Conservation (phyloP, 1,140 invertebrate species). For the Pararge aegeria region DNA sequence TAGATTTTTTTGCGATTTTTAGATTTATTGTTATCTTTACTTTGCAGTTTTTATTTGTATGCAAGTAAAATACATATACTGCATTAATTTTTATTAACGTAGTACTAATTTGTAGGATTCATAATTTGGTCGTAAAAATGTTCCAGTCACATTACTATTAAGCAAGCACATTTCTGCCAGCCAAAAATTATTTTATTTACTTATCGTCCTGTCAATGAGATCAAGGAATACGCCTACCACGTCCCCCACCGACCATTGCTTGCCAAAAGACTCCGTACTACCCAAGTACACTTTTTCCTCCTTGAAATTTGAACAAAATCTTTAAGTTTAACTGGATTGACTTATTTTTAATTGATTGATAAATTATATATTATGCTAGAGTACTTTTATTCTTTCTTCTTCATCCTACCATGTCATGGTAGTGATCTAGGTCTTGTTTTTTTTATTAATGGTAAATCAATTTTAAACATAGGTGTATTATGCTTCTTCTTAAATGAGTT, state of each 20-base stretch:
- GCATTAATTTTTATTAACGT: no score
- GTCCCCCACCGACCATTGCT: slow-evolving; percentile 96
- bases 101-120: neutral
- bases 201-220: slow-evolving; percentile 97
- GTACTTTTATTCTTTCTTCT: no score
- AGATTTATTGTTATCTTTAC: no score
- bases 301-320: slow-evolving; percentile 67
- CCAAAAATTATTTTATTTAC: slow-evolving; percentile 80
- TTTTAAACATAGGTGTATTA: no score
- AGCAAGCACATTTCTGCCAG: slow-evolving; percentile 46
- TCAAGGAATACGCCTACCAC: slow-evolving; percentile 97
- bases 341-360: neutral
- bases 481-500: no score
- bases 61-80: no score
- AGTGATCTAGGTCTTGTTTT: no score
- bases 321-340: neutral
- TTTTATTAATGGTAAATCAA: no score
- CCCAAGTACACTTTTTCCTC: slow-evolving; percentile 97
- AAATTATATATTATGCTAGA: no score
- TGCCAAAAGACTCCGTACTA: slow-evolving; percentile 94
- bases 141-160: slow-evolving; percentile 48
- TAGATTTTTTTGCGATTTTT: no score
- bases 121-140: slow-evolving; percentile 32
- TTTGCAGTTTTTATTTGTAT: no score
- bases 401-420: no score